These are phyloP conservation scores for Austrofundulus limnaeus DNA, from an alignment of 2,113 vertebrate species.

Conservation along the genomic window DNA sequence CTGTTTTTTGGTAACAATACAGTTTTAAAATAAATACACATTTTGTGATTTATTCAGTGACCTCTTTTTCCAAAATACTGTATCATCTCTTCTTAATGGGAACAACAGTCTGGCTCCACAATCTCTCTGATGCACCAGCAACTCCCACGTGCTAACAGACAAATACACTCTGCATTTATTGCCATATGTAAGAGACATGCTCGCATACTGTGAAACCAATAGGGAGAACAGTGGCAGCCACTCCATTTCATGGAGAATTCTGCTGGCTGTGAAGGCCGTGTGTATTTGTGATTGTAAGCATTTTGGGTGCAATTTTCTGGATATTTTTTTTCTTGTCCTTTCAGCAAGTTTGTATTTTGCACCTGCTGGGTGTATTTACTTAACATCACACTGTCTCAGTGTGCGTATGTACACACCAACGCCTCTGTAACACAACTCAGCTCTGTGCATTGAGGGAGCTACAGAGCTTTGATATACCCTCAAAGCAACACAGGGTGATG, in stretches of 20 bases:
- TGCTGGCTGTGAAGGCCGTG: constrained; percentile 22
- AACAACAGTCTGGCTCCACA: background rate
- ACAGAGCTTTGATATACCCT: constrained; percentile 51
- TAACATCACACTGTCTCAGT: constrained; percentile 53
- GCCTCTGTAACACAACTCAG: constrained; percentile 40
- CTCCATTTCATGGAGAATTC: constrained; percentile 50
- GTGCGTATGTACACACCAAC: constrained; percentile 63
- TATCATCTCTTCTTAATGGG: background rate
- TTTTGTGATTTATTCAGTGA: constrained; percentile 8
- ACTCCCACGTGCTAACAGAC: background rate
- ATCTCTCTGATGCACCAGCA: constrained; percentile 9
- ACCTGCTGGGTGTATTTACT: constrained; percentile 65
- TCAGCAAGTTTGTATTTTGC: constrained; percentile 20
- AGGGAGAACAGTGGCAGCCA: constrained; percentile 45
- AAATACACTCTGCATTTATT: background rate
- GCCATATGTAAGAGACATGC: constrained; percentile 15
- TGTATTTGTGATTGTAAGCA: constrained; percentile 34
- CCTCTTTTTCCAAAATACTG: constrained; percentile 6
- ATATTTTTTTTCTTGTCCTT: constrained; percentile 40
- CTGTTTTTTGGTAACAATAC: constrained; percentile 11
- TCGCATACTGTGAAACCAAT: constrained; percentile 36
- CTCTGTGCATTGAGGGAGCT: constrained; percentile 42
- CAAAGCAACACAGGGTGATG: constrained; percentile 29
- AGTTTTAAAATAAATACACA: constrained; percentile 1
- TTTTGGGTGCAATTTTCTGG: constrained; percentile 37